phyloP scores from a whole-genome alignment of 2,113 vertebrate genomes.

The Enhydra lutris region DNA sequence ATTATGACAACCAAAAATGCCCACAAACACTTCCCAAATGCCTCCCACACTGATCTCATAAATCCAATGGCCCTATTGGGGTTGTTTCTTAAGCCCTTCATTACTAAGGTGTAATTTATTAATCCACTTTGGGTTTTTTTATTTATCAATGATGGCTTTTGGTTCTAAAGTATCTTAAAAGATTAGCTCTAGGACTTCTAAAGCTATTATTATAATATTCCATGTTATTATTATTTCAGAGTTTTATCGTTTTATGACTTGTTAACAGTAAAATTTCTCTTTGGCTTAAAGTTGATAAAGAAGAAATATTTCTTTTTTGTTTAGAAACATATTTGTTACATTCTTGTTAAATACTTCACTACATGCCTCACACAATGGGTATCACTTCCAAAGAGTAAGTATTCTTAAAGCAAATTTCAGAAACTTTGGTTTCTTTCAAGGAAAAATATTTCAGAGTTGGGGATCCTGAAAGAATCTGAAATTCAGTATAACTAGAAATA shows the following conservation, averaged over 20 bases:
- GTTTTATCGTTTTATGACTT: background rate
- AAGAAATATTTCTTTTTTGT: background rate
- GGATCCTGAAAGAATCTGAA: slow-evolving; percentile 28
- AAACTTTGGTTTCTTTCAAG: slow-evolving; percentile 8
- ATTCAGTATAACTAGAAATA: slow-evolving; percentile 40
- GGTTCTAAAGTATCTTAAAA: slow-evolving; percentile 13
- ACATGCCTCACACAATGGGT: background rate
- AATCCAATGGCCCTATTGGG: background rate
- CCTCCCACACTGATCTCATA: background rate
- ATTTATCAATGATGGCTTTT: background rate
- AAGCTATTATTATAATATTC: background rate
- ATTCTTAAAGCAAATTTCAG: slow-evolving; percentile 8
- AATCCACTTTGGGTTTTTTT: background rate
- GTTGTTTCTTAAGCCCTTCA: background rate
- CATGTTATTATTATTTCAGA: background rate
- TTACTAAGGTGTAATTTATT: background rate
- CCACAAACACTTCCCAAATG: background rate
- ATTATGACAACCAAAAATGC: background rate
- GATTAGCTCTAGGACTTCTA: background rate
- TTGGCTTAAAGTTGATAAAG: background rate
- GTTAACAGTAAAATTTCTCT: background rate
- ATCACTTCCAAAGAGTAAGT: background rate
- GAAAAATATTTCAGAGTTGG: slow-evolving; percentile 5
- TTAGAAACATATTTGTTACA: background rate
- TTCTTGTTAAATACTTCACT: background rate